A percentile compares a stretch with the other conserved stretches of the same genome.
phyloP scores from a whole-genome alignment of 2,797 vertebrate genomes.

The Triplophysa bombifrons region DNA sequence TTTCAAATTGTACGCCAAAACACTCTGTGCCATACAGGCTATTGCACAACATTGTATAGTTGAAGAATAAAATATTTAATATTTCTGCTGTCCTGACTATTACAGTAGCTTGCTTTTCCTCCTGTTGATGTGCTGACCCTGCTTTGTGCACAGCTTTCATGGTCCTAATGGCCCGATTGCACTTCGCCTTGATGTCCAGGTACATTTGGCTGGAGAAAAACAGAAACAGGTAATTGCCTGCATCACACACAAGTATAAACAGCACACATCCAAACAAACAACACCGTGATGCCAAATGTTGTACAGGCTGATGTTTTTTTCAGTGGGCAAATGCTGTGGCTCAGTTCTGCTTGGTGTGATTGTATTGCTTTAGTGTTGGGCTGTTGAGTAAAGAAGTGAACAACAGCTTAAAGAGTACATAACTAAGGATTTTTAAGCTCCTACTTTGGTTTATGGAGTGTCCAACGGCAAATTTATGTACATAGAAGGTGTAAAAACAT shows the following conservation, averaged over 20 bases:
- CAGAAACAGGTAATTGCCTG: constrained; percentile 30
- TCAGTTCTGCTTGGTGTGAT: constrained; percentile 8
- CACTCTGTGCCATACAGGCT: too few species aligned
- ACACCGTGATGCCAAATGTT: constrained; percentile 31
- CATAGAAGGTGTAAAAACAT: too few species aligned
- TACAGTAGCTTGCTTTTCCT: constrained; percentile 12
- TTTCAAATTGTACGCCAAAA: too few species aligned
- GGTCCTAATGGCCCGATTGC: neutral
- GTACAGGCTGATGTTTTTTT: constrained; percentile 23
- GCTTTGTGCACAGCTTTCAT: neutral
- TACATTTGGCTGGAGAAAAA: constrained; percentile 28
- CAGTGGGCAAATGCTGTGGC: neutral
- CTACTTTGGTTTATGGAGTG: too few species aligned
- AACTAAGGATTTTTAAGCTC: too few species aligned
- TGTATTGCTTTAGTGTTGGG: neutral
- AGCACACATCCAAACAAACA: constrained; percentile 28
- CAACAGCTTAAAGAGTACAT: neutral
- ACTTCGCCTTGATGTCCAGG: constrained; percentile 16
- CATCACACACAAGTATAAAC: constrained; percentile 29
- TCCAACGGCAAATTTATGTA: too few species aligned
- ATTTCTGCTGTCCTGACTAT: neutral
- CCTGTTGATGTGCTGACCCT: constrained; percentile 9
- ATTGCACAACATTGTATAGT: neutral
- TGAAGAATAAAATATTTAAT: neutral
- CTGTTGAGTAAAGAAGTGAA: neutral